Conservation (phyloP, 2,113 vertebrate species). For the Chiloscyllium plagiosum region DNA sequence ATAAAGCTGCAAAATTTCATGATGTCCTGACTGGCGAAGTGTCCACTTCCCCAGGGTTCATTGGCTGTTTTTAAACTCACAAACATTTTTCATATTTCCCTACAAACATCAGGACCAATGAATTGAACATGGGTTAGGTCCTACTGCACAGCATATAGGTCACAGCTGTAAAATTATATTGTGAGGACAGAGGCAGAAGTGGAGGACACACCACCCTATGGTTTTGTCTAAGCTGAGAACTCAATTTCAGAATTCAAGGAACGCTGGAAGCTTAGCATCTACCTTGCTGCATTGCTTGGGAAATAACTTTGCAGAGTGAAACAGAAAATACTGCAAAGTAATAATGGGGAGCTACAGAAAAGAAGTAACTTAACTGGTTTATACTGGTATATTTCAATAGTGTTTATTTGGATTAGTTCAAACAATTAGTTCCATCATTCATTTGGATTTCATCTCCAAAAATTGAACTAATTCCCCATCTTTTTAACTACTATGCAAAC, state of each 20-base stretch:
- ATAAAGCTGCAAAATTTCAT: neutral
- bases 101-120: neutral
- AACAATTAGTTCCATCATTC: neutral
- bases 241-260: neutral
- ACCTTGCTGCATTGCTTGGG: neutral
- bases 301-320: neutral
- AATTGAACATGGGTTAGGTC: neutral
- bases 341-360: neutral
- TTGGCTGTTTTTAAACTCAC: neutral
- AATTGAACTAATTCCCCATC: neutral
- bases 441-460: neutral
- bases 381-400: neutral
- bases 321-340: neutral
- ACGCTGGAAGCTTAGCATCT: neutral
- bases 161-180: neutral
- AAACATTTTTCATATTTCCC: too few species aligned
- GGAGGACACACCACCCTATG: neutral
- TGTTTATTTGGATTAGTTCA: neutral
- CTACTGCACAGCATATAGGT: neutral
- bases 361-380: neutral
- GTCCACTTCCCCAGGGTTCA: neutral
- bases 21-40: neutral
- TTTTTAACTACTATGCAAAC: neutral
- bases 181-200: neutral
- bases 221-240: neutral